These are phyloP conservation scores for Oligia strigilis DNA, from an alignment of 2,888 invertebrate species.

Conservation along the genomic window DNA sequence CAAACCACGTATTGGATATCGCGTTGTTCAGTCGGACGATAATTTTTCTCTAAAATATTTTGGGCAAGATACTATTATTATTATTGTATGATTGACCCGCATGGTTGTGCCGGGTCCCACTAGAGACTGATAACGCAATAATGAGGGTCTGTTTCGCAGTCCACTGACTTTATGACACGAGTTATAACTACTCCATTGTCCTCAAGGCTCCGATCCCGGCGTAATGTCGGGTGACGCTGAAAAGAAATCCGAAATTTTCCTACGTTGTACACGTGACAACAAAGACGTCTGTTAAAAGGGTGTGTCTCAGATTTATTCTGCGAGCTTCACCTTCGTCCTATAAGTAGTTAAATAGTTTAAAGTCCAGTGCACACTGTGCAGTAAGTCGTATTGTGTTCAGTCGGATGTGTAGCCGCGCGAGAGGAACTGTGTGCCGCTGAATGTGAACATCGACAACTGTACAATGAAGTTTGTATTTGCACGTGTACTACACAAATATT, in stretches of 20 bases:
- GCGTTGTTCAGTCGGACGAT: constrained; percentile 9
- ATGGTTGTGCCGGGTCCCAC: constrained; percentile 47
- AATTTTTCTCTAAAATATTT: constrained; percentile 41
- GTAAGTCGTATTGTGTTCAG: constrained; percentile 40
- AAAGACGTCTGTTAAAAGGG: constrained; percentile 60
- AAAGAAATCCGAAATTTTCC: constrained; percentile 59
- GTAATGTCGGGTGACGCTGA: constrained; percentile 40
- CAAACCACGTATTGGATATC: constrained; percentile 56
- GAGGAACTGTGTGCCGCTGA: constrained; percentile 36
- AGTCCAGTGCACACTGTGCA: constrained; percentile 38
- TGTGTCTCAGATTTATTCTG: constrained; percentile 52
- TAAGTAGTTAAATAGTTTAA: constrained; percentile 25
- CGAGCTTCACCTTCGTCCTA: constrained; percentile 44
- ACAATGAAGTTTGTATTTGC: constrained; percentile 38
- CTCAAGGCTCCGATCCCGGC: constrained; percentile 38
- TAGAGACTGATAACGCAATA: constrained; percentile 70
- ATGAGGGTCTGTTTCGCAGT: constrained; percentile 67
- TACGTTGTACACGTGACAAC: constrained; percentile 52
- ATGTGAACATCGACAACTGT: constrained; percentile 40
- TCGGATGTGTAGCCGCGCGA: constrained; percentile 31
- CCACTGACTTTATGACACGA: constrained; percentile 66
- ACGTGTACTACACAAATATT: constrained; percentile 24
- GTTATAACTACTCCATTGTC: constrained; percentile 64
- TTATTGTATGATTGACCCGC: constrained; percentile 66
- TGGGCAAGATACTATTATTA: constrained; percentile 35